These are phyloP conservation scores for Genyomyrus donnyi DNA, from an alignment of 2,113 vertebrate genomes.

Conservation along the genomic window DNA sequence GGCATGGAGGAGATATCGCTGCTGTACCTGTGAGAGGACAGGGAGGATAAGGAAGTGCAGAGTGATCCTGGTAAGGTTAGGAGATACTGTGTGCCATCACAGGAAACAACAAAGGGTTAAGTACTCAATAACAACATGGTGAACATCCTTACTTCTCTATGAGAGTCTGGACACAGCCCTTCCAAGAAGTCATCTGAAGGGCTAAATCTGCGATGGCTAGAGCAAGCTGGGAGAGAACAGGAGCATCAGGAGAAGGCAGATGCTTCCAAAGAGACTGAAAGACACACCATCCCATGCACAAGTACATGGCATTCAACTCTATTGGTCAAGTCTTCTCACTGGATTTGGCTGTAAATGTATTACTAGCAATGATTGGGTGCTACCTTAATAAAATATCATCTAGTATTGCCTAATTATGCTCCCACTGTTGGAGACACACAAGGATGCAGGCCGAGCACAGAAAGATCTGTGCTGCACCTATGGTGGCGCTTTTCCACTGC, in stretches of 20 bases:
- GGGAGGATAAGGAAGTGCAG: neutral
- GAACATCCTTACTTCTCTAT: slow-evolving; percentile 83
- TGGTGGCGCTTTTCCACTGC: too few relatives aligned
- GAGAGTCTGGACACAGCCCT: slow-evolving; percentile 92
- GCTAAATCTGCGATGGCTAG: slow-evolving; percentile 94
- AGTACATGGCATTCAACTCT: neutral
- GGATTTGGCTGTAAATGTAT: neutral
- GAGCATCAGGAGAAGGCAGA: neutral
- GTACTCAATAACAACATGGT: neutral
- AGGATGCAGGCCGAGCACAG: neutral
- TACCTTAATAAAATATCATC: neutral
- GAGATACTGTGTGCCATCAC: neutral
- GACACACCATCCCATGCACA: neutral
- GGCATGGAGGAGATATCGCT: slow-evolving; percentile 81
- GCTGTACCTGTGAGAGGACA: slow-evolving; percentile 70
- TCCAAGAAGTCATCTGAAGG: slow-evolving; percentile 97
- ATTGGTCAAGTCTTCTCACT: neutral
- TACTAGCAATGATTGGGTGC: neutral
- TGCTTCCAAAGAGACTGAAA: neutral
- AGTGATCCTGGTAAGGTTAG: neutral
- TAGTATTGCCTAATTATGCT: neutral
- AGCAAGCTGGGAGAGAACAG: slow-evolving; percentile 66
- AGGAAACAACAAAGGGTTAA: neutral
- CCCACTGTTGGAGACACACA: neutral
- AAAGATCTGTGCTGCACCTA: neutral